Conservation (phyloP, 2,888 invertebrate genomes). For the Xylota segnis region DNA sequence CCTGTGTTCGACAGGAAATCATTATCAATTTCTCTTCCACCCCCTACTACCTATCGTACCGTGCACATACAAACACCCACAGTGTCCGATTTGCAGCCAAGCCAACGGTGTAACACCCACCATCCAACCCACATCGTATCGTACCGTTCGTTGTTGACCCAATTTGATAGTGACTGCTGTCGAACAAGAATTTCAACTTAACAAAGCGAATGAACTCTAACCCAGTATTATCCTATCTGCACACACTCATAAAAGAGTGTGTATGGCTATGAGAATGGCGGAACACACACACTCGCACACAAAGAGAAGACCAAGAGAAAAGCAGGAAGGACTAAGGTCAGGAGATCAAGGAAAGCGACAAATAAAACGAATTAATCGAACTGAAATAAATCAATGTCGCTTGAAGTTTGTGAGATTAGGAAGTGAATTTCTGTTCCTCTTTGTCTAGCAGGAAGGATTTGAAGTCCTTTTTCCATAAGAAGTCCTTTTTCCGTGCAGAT, state of each 20-base stretch:
- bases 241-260: constrained; percentile 39
- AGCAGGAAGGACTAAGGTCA: constrained; percentile 62
- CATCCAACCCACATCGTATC: neutral
- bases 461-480: constrained; percentile 11
- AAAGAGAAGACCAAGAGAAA: neutral
- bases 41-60: constrained; percentile 11
- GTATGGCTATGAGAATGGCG: neutral
- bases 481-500: constrained; percentile 22
- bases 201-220: constrained; percentile 69
- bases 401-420: constrained; percentile 81
- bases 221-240: constrained; percentile 64
- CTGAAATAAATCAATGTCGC: constrained; percentile 84
- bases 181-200: constrained; percentile 71
- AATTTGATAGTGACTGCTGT: constrained; percentile 68
- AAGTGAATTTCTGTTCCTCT: constrained; percentile 69
- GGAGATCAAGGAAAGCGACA: constrained; percentile 66
- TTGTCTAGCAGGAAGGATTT: constrained; percentile 47
- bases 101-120: neutral
- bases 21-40: constrained; percentile 75
- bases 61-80: constrained; percentile 50
- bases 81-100: constrained; percentile 28
- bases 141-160: constrained; percentile 62
- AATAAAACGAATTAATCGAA: constrained; percentile 84
- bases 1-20: constrained; percentile 76
- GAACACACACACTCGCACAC: constrained; percentile 1